Conservation (phyloP, 2,113 vertebrate species). For the Geothlypis trichas region DNA sequence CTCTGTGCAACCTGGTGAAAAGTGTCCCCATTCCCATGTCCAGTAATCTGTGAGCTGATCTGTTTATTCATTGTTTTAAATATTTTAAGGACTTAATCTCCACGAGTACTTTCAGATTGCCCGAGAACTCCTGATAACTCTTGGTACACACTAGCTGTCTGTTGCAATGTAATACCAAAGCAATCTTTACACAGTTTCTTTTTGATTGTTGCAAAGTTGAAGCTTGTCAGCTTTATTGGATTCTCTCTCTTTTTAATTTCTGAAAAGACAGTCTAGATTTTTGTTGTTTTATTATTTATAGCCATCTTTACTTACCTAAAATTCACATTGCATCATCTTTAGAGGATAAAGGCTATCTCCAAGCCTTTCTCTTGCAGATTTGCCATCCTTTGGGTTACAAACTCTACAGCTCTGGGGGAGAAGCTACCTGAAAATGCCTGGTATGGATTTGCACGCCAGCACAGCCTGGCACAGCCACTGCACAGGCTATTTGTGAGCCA, state of each 20-base stretch:
- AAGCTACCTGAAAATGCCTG: neutral
- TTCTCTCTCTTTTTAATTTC: neutral
- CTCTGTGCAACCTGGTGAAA: neutral
- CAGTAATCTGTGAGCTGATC: neutral
- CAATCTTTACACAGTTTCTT: neutral
- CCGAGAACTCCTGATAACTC: neutral
- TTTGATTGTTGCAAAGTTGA: neutral
- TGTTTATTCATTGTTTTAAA: neutral
- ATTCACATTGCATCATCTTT: neutral
- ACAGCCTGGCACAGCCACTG: neutral
- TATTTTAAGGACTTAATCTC: neutral
- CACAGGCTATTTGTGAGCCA: neutral
- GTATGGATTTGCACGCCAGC: fast-evolving
- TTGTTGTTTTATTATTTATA: neutral
- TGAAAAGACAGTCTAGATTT: neutral
- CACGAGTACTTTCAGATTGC: neutral
- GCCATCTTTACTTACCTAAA: neutral
- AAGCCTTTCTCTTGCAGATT: neutral
- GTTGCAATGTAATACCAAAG: neutral
- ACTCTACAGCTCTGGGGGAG: neutral
- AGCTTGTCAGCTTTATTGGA: fast-evolving
- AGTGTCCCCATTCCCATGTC: neutral
- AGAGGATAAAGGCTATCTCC: too few species aligned
- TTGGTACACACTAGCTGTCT: neutral
- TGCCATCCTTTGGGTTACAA: neutral